These are phyloP conservation scores for Amphimallon solstitiale DNA, from an alignment of 2,888 invertebrate genomes.

Conservation along the genomic window DNA sequence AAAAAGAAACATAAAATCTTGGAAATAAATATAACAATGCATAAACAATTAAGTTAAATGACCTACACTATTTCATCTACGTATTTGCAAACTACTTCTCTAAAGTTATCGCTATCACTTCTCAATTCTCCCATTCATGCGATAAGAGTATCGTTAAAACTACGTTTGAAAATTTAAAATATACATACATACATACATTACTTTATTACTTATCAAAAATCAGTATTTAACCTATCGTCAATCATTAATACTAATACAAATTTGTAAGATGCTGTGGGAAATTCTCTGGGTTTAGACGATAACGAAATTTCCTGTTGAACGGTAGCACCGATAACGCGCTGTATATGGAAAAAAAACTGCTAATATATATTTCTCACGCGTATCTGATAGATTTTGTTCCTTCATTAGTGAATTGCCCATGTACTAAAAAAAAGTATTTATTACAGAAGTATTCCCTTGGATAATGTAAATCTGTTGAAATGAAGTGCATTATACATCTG, in stretches of 20 bases:
- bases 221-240: conserved; percentile 3
- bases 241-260: conserved; percentile 17
- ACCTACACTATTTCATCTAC: too few species aligned
- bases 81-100: too few species aligned
- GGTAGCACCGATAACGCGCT: conserved; percentile 35
- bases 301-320: conserved; percentile 39
- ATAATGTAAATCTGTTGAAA: too few species aligned
- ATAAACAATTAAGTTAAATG: too few species aligned
- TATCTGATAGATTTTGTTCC: not conserved
- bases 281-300: conserved; percentile 36
- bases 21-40: too few species aligned
- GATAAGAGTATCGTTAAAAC: not conserved
- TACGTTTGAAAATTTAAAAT: not conserved
- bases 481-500: too few species aligned
- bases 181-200: not conserved
- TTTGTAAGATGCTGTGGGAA: conserved; percentile 40
- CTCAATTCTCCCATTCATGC: too few species aligned
- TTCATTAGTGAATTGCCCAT: too few species aligned
- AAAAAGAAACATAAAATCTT: too few species aligned
- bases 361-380: conserved; percentile 19
- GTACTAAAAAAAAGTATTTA: too few species aligned
- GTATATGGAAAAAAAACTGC: conserved; percentile 30
- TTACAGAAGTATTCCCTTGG: too few species aligned
- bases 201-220: conserved; percentile 18
- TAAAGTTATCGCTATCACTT: too few species aligned